Conservation (phyloP, 2,113 vertebrate genomes). For the Solea senegalensis region DNA sequence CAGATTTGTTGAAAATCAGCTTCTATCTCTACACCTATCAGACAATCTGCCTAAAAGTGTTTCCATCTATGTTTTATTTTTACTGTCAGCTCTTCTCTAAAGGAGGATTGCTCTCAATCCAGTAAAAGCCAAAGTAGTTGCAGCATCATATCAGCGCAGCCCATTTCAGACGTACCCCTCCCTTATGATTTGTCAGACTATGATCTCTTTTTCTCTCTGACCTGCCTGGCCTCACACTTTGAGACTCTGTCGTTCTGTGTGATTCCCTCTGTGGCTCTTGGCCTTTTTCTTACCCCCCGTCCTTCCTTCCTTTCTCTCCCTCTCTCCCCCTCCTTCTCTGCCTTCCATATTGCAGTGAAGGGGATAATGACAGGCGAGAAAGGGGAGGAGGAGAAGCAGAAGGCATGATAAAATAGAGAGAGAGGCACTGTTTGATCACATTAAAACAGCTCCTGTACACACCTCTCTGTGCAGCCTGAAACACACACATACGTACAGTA, state of each 20-base stretch:
- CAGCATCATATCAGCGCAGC: conserved; percentile 28
- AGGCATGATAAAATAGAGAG: not conserved
- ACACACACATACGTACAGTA: no score
- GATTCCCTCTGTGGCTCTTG: conserved; percentile 24
- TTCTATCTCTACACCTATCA: not conserved
- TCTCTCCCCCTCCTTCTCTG: not conserved
- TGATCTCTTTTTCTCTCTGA: conserved; percentile 28
- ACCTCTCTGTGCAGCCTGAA: no score
- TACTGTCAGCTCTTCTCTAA: not conserved
- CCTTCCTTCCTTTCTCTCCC: not conserved
- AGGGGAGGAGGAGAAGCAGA: conserved; percentile 5
- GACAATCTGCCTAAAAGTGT: conserved; percentile 18
- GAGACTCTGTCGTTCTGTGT: not conserved
- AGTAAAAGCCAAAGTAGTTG: conserved; percentile 18
- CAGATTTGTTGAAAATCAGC: not conserved
- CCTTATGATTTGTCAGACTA: conserved; percentile 23
- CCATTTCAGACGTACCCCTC: conserved; percentile 11
- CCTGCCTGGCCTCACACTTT: not conserved
- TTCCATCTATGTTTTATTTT: conserved; percentile 14
- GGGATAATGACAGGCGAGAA: conserved; percentile 11
- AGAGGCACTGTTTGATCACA: conserved; percentile 31
- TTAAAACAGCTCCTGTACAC: conserved; percentile 21
- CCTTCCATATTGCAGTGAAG: conserved; percentile 5
- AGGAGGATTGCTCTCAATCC: conserved; percentile 14
- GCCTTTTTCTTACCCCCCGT: conserved; percentile 9